Conservation (phyloP, 2,113 vertebrate genomes). For the Cyphomyrus plagiostoma region DNA sequence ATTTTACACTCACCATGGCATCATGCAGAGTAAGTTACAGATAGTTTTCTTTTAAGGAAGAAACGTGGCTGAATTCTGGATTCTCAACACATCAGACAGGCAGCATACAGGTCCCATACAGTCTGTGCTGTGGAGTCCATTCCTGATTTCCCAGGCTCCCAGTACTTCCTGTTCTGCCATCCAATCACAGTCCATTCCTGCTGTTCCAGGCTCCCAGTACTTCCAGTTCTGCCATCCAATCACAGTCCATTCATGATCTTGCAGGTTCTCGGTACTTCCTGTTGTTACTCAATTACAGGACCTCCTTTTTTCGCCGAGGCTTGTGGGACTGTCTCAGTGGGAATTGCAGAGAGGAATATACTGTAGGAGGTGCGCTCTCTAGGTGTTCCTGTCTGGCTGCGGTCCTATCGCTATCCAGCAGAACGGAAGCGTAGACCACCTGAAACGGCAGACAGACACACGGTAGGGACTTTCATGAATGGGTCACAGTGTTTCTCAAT, state of each 20-base stretch:
- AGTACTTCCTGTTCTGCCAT: not conserved
- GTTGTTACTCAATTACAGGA: not conserved
- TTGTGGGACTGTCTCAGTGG: not conserved
- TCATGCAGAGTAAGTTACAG: not conserved
- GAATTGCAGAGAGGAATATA: conserved; percentile 52
- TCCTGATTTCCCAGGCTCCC: not conserved
- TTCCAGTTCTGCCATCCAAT: not conserved
- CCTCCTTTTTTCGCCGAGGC: not conserved
- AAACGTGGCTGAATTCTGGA: not conserved
- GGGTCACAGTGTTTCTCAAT: not conserved
- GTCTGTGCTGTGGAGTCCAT: not conserved
- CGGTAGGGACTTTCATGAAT: not conserved
- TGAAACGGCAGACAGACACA: conserved; percentile 25
- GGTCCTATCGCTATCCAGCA: not conserved
- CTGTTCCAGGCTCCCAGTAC: not conserved
- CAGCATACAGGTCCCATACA: not conserved
- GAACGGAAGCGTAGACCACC: conserved; percentile 53
- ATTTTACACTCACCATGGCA: not conserved
- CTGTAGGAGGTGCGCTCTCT: not conserved
- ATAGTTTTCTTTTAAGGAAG: not conserved
- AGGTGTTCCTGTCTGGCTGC: not conserved
- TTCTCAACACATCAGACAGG: not conserved
- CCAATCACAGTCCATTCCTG: not conserved
- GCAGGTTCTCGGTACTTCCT: no score
- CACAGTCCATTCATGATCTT: not conserved